Evolutionary conservation across 2,888 invertebrate genomes (phyloP).

Genomic region (Cheilosia soror): DNA sequence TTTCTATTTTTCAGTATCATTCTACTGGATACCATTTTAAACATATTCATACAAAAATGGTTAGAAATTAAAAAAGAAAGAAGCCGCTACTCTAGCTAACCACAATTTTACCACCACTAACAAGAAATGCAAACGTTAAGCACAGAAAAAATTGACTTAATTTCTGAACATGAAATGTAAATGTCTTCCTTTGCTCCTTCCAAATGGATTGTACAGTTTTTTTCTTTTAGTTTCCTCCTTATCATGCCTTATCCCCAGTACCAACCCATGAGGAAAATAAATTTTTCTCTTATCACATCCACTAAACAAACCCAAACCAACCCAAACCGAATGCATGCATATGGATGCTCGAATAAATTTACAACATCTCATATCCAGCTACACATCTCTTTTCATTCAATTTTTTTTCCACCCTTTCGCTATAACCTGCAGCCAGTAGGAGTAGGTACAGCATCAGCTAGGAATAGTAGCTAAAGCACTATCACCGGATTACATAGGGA

Average conservation of each 20-base stretch:
- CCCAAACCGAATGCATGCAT: constrained; percentile 72
- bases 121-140: not conserved
- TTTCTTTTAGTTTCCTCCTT: not conserved
- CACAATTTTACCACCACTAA: not conserved
- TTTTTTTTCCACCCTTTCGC: not conserved
- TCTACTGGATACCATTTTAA: no score
- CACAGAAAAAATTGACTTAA: constrained; percentile 42
- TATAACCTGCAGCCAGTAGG: constrained; percentile 11
- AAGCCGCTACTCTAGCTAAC: not conserved
- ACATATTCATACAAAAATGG: no score
- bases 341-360: constrained; percentile 75
- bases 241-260: not conserved
- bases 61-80: not conserved
- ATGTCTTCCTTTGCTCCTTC: constrained; percentile 48
- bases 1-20: no score
- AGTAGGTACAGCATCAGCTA: not conserved
- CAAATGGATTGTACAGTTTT: constrained; percentile 1
- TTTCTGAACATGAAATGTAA: constrained; percentile 65
- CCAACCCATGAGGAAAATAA: constrained; percentile 63
- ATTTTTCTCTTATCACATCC: constrained; percentile 73
- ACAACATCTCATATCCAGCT: constrained; percentile 74
- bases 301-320: constrained; percentile 66
- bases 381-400: constrained; percentile 35
- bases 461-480: constrained; percentile 32
- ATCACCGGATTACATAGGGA: constrained; percentile 48